Conservation (phyloP, 2,888 invertebrate genomes). For the Tetragonisca angustula region DNA sequence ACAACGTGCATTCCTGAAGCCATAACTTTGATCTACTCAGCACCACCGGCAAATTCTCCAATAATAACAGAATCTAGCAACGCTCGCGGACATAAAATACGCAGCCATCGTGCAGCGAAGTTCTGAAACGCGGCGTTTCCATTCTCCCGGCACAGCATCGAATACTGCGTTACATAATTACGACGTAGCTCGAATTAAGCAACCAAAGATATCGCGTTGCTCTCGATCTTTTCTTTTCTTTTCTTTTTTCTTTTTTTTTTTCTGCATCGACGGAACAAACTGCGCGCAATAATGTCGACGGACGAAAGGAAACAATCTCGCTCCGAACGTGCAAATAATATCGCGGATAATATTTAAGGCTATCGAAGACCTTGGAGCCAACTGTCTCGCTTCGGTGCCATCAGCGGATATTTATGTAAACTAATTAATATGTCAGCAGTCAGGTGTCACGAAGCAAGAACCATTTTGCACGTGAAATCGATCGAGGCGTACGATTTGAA, state of each 20-base stretch:
- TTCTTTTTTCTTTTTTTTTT: background rate
- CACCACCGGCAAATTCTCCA: background rate
- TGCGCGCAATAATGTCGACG: constrained; percentile 17
- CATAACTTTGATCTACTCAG: background rate
- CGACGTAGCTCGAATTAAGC: background rate
- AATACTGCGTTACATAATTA: constrained; percentile 13
- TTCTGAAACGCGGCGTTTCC: background rate
- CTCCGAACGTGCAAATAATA: background rate
- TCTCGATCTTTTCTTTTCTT: background rate
- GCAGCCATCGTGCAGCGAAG: background rate
- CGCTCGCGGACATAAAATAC: too few relatives aligned
- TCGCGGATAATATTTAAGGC: constrained; percentile 37
- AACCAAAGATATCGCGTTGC: background rate
- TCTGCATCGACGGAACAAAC: background rate
- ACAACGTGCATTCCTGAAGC: too few relatives aligned
- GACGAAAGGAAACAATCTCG: constrained; percentile 1
- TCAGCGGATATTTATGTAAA: constrained; percentile 61
- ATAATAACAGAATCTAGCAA: background rate
- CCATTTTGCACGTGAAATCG: background rate
- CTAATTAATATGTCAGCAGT: constrained; percentile 60
- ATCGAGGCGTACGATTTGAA: background rate
- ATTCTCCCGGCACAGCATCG: background rate
- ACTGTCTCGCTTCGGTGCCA: constrained; percentile 53
- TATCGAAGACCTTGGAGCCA: constrained; percentile 54
- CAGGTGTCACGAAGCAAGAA: constrained; percentile 36